phyloP scores from a whole-genome alignment of 2,113 vertebrate genomes.

The Macrotis lagotis region DNA sequence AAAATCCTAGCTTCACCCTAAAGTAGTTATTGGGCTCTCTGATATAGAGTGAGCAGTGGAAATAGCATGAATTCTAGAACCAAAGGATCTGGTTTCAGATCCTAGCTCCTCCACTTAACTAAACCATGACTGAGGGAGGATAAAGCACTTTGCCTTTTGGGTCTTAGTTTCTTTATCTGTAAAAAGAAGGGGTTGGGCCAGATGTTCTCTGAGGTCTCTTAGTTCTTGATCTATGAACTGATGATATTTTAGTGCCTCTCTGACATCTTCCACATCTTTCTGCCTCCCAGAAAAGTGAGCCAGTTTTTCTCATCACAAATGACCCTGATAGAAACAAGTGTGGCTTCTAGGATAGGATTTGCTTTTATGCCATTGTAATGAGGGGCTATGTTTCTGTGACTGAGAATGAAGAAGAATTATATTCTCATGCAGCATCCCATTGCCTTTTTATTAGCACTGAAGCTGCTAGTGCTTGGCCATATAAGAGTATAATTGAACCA shows the following conservation, averaged over 20 bases:
- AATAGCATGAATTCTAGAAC: background rate
- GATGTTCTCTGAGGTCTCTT: background rate
- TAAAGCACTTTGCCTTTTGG: background rate
- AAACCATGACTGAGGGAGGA: background rate
- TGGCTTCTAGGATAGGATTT: background rate
- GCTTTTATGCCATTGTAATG: background rate
- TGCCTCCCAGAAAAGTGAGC: background rate
- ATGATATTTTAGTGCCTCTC: background rate
- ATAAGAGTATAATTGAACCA: conserved; percentile 72
- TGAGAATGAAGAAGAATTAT: background rate
- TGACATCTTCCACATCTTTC: background rate
- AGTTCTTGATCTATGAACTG: background rate
- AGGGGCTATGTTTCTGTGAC: conserved; percentile 12
- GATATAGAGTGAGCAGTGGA: background rate
- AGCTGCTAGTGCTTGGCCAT: conserved; percentile 49
- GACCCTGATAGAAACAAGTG: background rate
- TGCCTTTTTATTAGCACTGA: background rate
- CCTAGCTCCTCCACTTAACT: background rate
- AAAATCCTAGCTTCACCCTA: background rate
- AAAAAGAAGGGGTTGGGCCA: background rate
- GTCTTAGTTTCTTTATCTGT: background rate
- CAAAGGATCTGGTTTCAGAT: background rate
- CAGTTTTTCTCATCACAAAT: background rate
- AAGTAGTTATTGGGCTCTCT: background rate
- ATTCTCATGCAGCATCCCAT: background rate